Percentiles rank a stretch among this genome's conserved stretches.
phyloP scores from a whole-genome alignment of 2,113 vertebrate genomes.

The Physeter macrocephalus region DNA sequence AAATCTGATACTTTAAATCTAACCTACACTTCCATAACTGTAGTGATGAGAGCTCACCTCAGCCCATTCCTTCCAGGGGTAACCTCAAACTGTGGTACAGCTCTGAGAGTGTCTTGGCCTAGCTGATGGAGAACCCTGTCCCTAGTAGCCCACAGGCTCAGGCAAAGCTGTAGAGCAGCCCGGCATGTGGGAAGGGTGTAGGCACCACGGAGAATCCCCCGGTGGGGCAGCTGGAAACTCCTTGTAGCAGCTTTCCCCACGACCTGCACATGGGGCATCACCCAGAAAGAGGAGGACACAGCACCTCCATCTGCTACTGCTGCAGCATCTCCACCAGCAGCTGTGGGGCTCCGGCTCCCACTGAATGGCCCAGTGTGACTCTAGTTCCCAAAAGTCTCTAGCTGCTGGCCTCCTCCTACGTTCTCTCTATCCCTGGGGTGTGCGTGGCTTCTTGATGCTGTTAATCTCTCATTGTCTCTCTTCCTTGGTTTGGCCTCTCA shows the following conservation, averaged over 20 bases:
- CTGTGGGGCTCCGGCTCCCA: neutral
- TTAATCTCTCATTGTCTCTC: neutral
- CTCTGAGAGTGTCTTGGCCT: neutral
- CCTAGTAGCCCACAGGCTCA: neutral
- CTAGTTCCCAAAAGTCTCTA: neutral
- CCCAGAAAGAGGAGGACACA: no score
- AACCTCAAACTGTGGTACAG: neutral
- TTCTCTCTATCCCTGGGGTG: neutral
- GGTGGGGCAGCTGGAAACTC: neutral
- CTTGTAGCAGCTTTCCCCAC: neutral
- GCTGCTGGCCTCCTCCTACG: neutral
- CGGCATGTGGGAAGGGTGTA: neutral
- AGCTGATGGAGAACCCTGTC: neutral
- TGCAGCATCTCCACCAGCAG: neutral
- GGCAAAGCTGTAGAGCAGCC: neutral
- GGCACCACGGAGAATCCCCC: neutral
- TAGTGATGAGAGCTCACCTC: neutral
- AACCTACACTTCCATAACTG: neutral
- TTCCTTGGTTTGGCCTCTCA: neutral
- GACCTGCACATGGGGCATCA: no score
- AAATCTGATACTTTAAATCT: neutral
- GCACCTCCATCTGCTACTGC: rapidly evolving
- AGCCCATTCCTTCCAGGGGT: neutral
- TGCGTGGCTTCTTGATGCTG: neutral
- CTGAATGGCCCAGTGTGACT: no score